These are phyloP conservation scores for Bicyclus anynana DNA, from an alignment of 1,140 invertebrate species.

Conservation along the genomic window DNA sequence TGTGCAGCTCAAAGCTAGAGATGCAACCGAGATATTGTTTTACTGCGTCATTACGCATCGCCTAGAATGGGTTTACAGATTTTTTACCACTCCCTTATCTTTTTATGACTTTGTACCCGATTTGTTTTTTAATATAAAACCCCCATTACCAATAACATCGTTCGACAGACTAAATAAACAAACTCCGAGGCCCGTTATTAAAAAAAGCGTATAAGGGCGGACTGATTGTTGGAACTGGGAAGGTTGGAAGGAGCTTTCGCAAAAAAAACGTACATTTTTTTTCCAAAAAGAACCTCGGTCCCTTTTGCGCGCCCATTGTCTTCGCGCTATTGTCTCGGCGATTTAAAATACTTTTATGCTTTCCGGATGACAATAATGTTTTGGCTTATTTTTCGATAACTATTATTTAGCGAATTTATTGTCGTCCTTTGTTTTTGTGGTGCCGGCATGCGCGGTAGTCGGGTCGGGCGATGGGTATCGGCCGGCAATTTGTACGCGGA, in stretches of 20 bases:
- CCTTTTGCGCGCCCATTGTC: conserved; percentile 70
- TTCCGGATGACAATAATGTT: conserved; percentile 73
- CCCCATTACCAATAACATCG: conserved; percentile 50
- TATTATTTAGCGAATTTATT: conserved; percentile 73
- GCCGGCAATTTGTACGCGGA: conserved; percentile 62
- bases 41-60: conserved; percentile 16
- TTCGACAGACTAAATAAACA: conserved; percentile 61
- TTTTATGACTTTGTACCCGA: conserved; percentile 27
- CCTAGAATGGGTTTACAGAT: conserved; percentile 10
- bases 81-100: conserved; percentile 30
- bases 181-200: conserved; percentile 58
- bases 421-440: conserved; percentile 43
- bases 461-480: conserved; percentile 50
- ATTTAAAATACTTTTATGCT: conserved; percentile 74
- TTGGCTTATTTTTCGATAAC: conserved; percentile 72
- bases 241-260: conserved; percentile 34
- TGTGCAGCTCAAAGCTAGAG: neutral
- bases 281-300: conserved; percentile 31
- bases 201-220: conserved; percentile 56
- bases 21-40: conserved; percentile 19
- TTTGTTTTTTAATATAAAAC: conserved; percentile 45
- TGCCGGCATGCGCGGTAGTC: conserved; percentile 37
- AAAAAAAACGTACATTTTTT: conserved; percentile 51
- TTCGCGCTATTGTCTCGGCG: conserved; percentile 63
- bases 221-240: conserved; percentile 49